Percentiles rank a stretch among this genome's conserved stretches.
phyloP scores from a whole-genome alignment of 2,113 vertebrate species.

The Pipra filicauda region DNA sequence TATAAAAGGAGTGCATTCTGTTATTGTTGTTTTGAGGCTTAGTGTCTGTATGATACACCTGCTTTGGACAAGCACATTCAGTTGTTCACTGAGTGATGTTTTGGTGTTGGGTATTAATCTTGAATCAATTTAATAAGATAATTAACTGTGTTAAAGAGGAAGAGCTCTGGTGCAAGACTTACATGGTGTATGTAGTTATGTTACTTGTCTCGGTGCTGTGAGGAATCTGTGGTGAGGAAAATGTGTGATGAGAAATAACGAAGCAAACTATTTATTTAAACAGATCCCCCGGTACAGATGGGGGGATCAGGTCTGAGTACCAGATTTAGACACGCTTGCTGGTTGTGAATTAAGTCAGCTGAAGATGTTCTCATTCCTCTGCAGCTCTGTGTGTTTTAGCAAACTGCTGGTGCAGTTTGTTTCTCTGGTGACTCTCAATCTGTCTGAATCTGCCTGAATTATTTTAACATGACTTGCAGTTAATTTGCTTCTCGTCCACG shows the following conservation, averaged over 20 bases:
- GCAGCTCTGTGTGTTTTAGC: background rate
- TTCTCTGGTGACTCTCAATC: constrained; percentile 22
- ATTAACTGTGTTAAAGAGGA: background rate
- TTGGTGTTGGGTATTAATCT: background rate
- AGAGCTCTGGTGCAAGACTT: background rate
- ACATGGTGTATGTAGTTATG: rapidly evolving
- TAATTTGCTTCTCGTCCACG: constrained; percentile 28
- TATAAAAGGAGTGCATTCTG: background rate
- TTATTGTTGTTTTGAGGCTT: background rate
- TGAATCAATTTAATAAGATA: background rate
- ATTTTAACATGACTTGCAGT: constrained; percentile 31
- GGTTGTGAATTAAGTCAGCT: constrained; percentile 37
- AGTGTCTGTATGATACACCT: background rate
- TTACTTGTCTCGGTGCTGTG: background rate
- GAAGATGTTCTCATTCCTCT: constrained; percentile 7
- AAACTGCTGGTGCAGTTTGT: constrained; percentile 41
- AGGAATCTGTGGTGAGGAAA: background rate
- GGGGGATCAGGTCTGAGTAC: background rate
- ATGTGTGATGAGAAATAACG: background rate
- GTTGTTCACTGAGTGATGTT: background rate
- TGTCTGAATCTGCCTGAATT: constrained; percentile 15
- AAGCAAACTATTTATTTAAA: background rate
- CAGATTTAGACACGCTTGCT: background rate
- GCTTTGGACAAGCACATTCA: background rate
- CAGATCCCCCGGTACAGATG: background rate